Percentiles rank a stretch among this genome's conserved stretches.
These are phyloP conservation scores for Egretta garzetta DNA, from an alignment of 2,113 vertebrate genomes.

Conservation along the genomic window DNA sequence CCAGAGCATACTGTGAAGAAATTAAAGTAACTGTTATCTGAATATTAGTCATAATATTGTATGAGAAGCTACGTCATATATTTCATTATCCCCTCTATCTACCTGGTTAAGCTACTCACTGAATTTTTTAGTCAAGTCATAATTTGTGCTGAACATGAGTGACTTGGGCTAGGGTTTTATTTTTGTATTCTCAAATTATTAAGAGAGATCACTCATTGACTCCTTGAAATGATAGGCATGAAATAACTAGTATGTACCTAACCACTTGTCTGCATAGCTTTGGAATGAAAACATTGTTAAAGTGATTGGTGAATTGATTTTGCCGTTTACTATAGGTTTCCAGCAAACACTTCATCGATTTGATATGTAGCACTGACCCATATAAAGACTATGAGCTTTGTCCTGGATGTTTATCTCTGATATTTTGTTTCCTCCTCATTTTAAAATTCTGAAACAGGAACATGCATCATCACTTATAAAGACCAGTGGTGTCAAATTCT, in stretches of 20 bases:
- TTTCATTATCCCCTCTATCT: neutral
- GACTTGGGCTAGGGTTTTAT: neutral
- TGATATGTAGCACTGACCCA: conserved; percentile 68
- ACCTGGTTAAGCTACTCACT: neutral
- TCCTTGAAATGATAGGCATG: conserved; percentile 66
- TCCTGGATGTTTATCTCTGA: conserved; percentile 57
- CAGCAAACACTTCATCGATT: conserved; percentile 73
- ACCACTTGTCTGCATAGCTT: conserved; percentile 59
- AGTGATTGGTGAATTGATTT: conserved; percentile 75
- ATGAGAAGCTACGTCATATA: neutral
- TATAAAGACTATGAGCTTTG: conserved; percentile 53
- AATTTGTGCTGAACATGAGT: neutral
- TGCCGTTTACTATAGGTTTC: conserved; percentile 72
- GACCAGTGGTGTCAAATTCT: conserved; percentile 10
- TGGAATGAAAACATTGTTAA: conserved; percentile 67
- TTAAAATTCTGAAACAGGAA: conserved; percentile 6
- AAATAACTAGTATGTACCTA: conserved; percentile 60
- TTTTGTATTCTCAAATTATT: neutral
- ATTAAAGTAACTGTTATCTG: neutral
- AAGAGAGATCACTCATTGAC: neutral
- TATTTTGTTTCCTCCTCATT: neutral
- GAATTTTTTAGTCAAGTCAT: neutral
- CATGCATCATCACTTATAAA: conserved; percentile 13
- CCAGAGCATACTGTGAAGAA: neutral
- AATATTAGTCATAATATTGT: neutral